Percentiles rank a stretch among this genome's conserved stretches.
These are phyloP conservation scores for Oreohelix idahoensis DNA, from an alignment of 1,140 invertebrate species.

Conservation along the genomic window DNA sequence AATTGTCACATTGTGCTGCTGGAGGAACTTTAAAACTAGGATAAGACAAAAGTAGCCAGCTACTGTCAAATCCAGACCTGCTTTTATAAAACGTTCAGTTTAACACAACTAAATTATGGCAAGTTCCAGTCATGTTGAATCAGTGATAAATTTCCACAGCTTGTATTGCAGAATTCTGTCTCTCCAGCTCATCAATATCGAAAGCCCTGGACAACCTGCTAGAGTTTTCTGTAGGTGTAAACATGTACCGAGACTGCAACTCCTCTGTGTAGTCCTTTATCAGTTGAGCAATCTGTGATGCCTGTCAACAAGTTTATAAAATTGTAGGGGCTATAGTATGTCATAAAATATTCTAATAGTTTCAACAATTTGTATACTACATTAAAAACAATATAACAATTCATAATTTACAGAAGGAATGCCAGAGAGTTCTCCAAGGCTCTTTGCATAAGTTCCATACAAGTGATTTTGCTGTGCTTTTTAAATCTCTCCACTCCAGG, in stretches of 20 bases:
- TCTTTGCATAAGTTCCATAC: too few relatives aligned
- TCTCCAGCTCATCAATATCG: slow-evolving; percentile 47
- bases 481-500: too few relatives aligned
- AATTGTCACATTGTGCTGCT: not conserved
- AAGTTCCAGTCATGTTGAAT: not conserved
- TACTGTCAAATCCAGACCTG: not conserved
- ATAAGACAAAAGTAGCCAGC: not conserved
- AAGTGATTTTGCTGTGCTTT: too few relatives aligned
- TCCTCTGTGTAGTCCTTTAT: slow-evolving; percentile 86
- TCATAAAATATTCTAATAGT: not conserved
- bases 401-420: not conserved
- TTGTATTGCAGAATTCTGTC: slow-evolving; percentile 45
- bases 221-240: slow-evolving; percentile 46
- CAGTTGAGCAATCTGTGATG: slow-evolving; percentile 92
- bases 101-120: not conserved
- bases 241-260: slow-evolving; percentile 57
- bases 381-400: too few relatives aligned
- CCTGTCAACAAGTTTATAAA: slow-evolving; percentile 76
- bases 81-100: not conserved
- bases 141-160: slow-evolving; percentile 18
- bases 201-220: slow-evolving; percentile 42
- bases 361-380: too few relatives aligned
- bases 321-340: not conserved
- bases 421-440: too few relatives aligned
- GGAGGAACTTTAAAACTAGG: not conserved